Evolutionary conservation across 2,797 vertebrate species (phyloP).

Genomic region (Falco concolor): DNA sequence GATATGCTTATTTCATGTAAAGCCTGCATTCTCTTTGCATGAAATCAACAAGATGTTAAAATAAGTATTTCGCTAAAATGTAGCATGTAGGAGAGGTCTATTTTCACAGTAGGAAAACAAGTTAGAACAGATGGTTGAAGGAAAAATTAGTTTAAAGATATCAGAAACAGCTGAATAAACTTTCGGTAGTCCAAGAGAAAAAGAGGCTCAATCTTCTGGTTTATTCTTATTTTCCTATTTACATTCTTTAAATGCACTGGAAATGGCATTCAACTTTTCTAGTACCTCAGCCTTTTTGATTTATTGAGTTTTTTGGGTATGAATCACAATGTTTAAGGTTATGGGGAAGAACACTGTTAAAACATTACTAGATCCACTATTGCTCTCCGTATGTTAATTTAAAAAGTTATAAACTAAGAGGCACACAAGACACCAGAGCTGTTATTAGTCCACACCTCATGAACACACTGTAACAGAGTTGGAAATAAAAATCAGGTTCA

Average conservation of each 20-base stretch:
- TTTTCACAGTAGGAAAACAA: slow-evolving; percentile 75
- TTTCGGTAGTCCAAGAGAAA: slow-evolving; percentile 66
- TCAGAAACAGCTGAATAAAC: slow-evolving; percentile 86
- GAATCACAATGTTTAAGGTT: background rate
- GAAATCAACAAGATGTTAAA: slow-evolving; percentile 74
- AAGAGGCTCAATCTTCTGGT: slow-evolving; percentile 45
- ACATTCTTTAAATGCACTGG: slow-evolving; percentile 41
- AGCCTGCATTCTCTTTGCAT: slow-evolving; percentile 63
- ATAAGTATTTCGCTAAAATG: slow-evolving; percentile 77
- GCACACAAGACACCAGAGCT: background rate
- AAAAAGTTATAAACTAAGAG: background rate
- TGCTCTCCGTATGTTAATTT: background rate
- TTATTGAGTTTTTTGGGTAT: background rate
- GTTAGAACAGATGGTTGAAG: slow-evolving; percentile 82
- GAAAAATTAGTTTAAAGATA: slow-evolving; percentile 79
- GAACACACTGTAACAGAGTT: background rate
- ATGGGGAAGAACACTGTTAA: background rate
- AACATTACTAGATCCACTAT: background rate
- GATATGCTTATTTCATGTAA: slow-evolving; percentile 67
- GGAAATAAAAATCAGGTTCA: background rate
- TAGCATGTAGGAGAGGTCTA: slow-evolving; percentile 54
- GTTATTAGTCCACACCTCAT: background rate
- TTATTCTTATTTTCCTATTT: slow-evolving; percentile 55
- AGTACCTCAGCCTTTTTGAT: background rate
- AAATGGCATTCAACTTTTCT: background rate